Base-by-base conservation (phyloP, 2,888 invertebrate genomes). In the Rhagonycha fulva region DNA sequence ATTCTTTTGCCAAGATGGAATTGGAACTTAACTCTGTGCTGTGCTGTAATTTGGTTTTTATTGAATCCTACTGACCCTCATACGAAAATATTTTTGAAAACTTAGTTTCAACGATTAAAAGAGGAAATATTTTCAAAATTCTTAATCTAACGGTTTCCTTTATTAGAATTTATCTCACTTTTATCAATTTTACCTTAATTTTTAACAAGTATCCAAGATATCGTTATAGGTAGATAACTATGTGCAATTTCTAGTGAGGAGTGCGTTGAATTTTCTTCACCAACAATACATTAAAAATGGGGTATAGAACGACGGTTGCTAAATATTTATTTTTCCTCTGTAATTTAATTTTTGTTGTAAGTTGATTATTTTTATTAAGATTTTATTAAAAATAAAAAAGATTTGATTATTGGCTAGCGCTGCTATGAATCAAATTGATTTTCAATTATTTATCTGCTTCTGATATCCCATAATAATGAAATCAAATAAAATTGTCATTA, bases 281-380 rank as follows among this genome's bases (percentile, higher is more conserved):
- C 12, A 32, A 32, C 4, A n/a, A 32, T 63, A 61, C 9, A 12
- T 61, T 24, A 63, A 83, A 82, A 73, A 88, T 88, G 87, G 88
- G 87, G 71, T 88, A 87, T 84, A 86, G 86, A 9, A 86, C 85
- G n/a, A 85, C 86, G 71, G 76, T 87, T 32, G 87, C 87, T 68
- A 88, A 87, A 82, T 87, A 87, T 77, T 78, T 87, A 62, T 85
- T 88, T 70, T 88, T 88, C 78, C 72, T 88, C 60, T 85, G 87
- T 78, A 88, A 88, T 80, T 86, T 94, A 82, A 83, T 94, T 78
- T 94, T 94, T 85, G 93, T 93, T 90, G 94, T 94, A 88, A 94
- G 94, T 94, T 71, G n/a, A n/a, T n/a, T n/a, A n/a, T n/a, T n/a
- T n/a, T n/a, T n/a, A n/a, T n/a, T n/a, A n/a, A n/a, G n/a, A n/a